phyloP scores from a whole-genome alignment of 1,140 invertebrate genomes.

The Drosophila pectinifera region DNA sequence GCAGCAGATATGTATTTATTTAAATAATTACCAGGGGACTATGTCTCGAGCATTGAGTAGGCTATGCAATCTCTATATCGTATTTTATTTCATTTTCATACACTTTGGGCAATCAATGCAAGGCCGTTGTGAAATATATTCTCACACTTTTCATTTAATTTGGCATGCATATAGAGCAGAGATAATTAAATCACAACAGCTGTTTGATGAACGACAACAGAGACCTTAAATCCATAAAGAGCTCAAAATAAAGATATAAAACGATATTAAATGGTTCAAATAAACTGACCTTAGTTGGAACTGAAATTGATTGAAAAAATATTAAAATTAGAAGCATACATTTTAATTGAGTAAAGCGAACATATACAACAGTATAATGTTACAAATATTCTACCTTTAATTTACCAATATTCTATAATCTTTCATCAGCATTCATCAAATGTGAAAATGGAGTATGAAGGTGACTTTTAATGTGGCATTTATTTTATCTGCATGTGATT shows the following conservation, averaged over 20 bases:
- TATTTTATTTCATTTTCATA: neutral
- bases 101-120: neutral
- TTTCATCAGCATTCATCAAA: no score
- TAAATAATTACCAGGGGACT: slow-evolving; percentile 12
- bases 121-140: neutral
- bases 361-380: no score
- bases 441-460: no score
- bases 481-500: no score
- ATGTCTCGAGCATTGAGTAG: neutral
- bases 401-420: no score
- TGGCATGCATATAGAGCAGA: neutral
- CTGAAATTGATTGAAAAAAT: neutral
- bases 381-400: no score
- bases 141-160: neutral
- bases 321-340: neutral
- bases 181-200: neutral
- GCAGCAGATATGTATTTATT: slow-evolving; percentile 22
- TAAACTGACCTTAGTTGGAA: neutral
- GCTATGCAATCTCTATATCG: neutral
- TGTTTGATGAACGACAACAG: neutral
- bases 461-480: no score
- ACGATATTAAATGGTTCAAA: neutral
- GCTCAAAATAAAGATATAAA: neutral
- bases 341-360: neutral
- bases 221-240: neutral